phyloP scores from a whole-genome alignment of 2,888 invertebrate species.

The Carabus problematicus region DNA sequence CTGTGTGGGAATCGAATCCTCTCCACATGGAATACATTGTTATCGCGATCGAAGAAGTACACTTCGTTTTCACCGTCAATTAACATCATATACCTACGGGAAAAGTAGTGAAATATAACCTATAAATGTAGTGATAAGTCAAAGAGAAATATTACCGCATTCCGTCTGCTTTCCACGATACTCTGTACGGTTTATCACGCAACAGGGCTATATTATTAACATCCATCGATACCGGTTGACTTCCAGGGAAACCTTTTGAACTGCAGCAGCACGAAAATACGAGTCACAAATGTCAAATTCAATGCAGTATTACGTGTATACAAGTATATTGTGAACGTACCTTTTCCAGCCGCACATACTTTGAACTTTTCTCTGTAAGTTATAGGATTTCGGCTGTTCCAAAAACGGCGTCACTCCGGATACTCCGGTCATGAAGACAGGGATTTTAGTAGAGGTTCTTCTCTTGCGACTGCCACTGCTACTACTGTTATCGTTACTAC shows the following conservation, averaged over 20 bases:
- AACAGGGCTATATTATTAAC: conserved; percentile 77
- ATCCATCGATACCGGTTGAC: conserved; percentile 98
- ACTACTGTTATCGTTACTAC: conserved; percentile 29
- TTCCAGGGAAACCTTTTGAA: conserved; percentile 88
- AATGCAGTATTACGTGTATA: neutral
- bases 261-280: conserved; percentile 38
- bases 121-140: neutral
- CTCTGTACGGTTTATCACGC: conserved; percentile 84
- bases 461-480: conserved; percentile 20
- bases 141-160: conserved; percentile 69
- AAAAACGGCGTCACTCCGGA: conserved; percentile 76
- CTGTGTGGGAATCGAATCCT: conserved; percentile 81
- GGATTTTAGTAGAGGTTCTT: conserved; percentile 61
- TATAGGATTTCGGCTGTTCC: conserved; percentile 62
- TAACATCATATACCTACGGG: conserved; percentile 91
- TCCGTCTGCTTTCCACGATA: conserved; percentile 99
- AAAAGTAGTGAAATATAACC: neutral
- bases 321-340: conserved; percentile 52
- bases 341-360: conserved; percentile 80
- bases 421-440: conserved; percentile 87
- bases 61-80: conserved; percentile 86
- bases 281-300: conserved; percentile 23
- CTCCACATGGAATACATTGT: conserved; percentile 86
- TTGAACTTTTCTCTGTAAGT: conserved; percentile 79
- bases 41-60: conserved; percentile 95